Base-by-base conservation (phyloP, 2,888 invertebrate genomes). In the Serrognathus titanus region DNA sequence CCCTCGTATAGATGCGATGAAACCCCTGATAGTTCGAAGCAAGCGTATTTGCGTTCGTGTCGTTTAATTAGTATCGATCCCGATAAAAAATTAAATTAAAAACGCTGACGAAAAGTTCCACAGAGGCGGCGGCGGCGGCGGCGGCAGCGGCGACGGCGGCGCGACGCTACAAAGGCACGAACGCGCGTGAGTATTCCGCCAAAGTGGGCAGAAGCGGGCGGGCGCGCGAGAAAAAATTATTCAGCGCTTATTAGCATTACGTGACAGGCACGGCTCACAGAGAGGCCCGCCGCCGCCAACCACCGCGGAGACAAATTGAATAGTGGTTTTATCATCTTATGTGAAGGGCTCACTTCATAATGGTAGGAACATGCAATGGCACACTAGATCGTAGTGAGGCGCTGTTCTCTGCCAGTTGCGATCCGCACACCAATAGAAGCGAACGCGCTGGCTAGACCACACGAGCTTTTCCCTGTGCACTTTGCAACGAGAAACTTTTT, bases 401-500 rank as follows among this genome's bases (percentile, higher is more conserved):
- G 16, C 16, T 43, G 13, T 43, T 20, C 43, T 10, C 36, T 35
- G 50, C 49, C 50, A 66, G 66, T 66, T 57, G 66, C 63, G 62
- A 63, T 64, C 62, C 59, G 63, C 63, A 63, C 64, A 64, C 59
- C 66, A 64, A 63, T 59, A 59, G 62, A 58, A 59, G 54, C 63
- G 62, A 62, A 65, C 61, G 61, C 57, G 59, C 53, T 55, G 51
- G 49, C 49, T 51, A 55, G 58, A 56, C 51, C 60, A 54, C 52
- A 37, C 51, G 35, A 48, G 36, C 48, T 35, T 48, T 48, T 9
- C 48, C n/a, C 13, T 40, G 40, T 31, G 24, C 24, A 31, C 24
- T 31, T 31, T 31, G 24, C 24, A 31, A 31, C 24, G 24, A 31
- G 24, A 31, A 31, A 31, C 24, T 31, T 31, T 31, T 31, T 31